A percentile compares a stretch with the other conserved stretches of the same genome.
These are phyloP conservation scores for Enteromius paludinosus DNA, from an alignment of 2,797 vertebrate species.

Conservation along the genomic window DNA sequence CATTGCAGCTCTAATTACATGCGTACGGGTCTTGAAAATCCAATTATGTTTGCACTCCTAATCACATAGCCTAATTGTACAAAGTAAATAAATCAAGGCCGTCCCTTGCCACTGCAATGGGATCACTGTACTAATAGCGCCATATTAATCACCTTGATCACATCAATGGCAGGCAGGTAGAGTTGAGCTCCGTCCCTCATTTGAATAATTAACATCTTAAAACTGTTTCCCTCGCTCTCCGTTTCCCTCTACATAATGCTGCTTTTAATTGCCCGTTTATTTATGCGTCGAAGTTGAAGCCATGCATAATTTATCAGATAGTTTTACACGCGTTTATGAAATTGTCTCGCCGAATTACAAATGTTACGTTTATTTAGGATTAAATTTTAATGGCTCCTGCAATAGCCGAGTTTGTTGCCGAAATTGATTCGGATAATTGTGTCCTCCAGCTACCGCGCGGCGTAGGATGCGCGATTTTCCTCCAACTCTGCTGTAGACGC, in stretches of 20 bases:
- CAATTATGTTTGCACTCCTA: conserved; percentile 95
- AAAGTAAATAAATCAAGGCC: conserved; percentile 94
- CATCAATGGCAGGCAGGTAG: conserved; percentile 79
- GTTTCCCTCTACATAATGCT: conserved; percentile 55
- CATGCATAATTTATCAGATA: conserved; percentile 80
- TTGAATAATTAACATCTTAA: conserved; percentile 84
- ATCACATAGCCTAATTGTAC: conserved; percentile 91
- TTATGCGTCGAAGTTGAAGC: conserved; percentile 75
- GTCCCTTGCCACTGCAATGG: conserved; percentile 84
- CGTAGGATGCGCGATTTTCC: conserved; percentile 53
- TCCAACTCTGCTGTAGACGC: conserved; percentile 32
- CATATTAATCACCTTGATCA: conserved; percentile 78
- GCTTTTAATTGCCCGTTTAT: conserved; percentile 80
- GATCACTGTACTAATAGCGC: conserved; percentile 79
- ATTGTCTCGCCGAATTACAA: conserved; percentile 74
- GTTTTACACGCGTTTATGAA: conserved; percentile 74
- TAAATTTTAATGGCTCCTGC: conserved; percentile 76
- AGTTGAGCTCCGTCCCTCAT: conserved; percentile 73
- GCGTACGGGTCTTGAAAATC: conserved; percentile 85
- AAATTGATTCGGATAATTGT: conserved; percentile 72
- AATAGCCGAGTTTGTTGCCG: conserved; percentile 64
- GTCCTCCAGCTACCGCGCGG: conserved; percentile 63
- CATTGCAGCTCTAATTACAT: conserved; percentile 83
- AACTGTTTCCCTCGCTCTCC: conserved; percentile 58
- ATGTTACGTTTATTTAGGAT: conserved; percentile 78